phyloP scores from a whole-genome alignment of 2,888 invertebrate species.

The Machimus atricapillus region DNA sequence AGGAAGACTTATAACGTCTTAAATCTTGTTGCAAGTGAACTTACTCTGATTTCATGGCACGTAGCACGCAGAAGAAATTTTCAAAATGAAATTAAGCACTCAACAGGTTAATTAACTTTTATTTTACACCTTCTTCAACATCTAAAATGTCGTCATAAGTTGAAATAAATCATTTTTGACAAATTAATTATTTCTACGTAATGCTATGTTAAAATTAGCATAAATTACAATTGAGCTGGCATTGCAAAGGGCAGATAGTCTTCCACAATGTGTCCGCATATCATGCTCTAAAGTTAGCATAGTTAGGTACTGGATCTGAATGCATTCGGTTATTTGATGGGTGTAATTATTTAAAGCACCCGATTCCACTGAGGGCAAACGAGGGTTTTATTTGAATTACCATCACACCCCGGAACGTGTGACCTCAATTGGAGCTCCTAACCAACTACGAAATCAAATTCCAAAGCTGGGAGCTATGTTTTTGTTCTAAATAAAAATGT shows the following conservation, averaged over 20 bases:
- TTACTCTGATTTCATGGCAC: no score
- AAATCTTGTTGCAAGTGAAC: no score
- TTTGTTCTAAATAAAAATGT: not conserved
- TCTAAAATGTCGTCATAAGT: not conserved
- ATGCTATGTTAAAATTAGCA: not conserved
- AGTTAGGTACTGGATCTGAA: not conserved
- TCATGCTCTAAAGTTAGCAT: not conserved
- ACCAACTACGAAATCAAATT: not conserved
- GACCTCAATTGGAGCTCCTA: not conserved
- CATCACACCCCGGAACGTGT: not conserved
- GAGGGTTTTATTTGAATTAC: not conserved
- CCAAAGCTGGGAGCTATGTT: not conserved
- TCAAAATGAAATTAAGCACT: no score
- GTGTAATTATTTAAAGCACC: not conserved
- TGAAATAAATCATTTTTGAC: not conserved
- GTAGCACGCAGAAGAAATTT: no score
- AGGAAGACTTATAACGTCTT: no score
- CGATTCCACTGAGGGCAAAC: not conserved
- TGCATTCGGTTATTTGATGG: not conserved
- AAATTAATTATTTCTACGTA: not conserved
- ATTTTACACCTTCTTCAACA: not conserved
- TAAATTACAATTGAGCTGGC: not conserved
- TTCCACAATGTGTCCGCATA: not conserved
- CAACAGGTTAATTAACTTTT: not conserved
- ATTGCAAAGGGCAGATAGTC: not conserved